Evolutionary conservation across 2,113 vertebrate genomes (phyloP).

Genomic region (Epinephelus moara): DNA sequence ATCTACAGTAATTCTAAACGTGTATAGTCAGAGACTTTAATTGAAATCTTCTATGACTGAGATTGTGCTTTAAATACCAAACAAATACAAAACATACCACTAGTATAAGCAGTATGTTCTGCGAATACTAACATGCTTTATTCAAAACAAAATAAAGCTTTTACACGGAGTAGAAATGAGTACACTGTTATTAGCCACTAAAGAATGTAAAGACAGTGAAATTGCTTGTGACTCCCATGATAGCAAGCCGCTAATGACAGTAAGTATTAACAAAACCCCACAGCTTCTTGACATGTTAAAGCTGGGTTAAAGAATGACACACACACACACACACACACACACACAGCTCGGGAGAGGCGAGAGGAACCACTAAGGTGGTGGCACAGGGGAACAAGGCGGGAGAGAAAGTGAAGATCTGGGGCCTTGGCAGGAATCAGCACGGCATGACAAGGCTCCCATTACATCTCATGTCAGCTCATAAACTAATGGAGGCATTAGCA

Average conservation of each 20-base stretch:
- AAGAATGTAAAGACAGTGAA: constrained; percentile 44
- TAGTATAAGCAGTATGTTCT: too few species aligned
- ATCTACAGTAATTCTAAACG: not conserved
- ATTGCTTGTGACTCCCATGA: constrained; percentile 37
- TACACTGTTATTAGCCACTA: constrained; percentile 38
- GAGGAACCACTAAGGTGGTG: constrained; percentile 44
- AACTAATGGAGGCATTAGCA: constrained; percentile 78
- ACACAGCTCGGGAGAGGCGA: constrained; percentile 17
- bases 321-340: constrained; percentile 22
- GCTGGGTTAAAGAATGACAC: constrained; percentile 27
- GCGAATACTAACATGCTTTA: not conserved
- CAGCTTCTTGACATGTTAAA: constrained; percentile 42
- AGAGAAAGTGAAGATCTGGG: constrained; percentile 62
- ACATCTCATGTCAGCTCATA: constrained; percentile 70
- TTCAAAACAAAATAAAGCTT: constrained; percentile 11
- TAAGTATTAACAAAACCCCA: constrained; percentile 49
- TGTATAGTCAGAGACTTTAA: not conserved
- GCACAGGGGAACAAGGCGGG: constrained; percentile 51
- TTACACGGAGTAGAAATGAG: constrained; percentile 11
- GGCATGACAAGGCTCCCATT: constrained; percentile 69
- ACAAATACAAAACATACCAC: too few species aligned
- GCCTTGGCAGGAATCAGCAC: constrained; percentile 66
- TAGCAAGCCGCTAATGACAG: constrained; percentile 51
- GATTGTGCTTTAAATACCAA: not conserved
- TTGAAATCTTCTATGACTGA: not conserved